Conservation (phyloP, 2,888 invertebrate genomes). For the Dyspetes luteomarginatus region DNA sequence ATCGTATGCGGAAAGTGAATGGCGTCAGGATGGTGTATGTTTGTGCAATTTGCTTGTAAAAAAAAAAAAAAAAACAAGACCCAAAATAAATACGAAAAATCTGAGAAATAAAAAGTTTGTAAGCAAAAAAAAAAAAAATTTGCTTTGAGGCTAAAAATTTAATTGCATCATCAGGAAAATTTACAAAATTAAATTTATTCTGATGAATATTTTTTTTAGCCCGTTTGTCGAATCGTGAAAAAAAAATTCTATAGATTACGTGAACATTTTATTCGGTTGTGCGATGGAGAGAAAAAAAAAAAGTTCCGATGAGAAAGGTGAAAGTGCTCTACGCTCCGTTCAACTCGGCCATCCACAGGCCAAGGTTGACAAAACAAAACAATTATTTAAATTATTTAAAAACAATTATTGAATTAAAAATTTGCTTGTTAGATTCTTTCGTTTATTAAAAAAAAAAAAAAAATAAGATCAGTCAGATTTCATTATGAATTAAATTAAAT, state of each 20-base stretch:
- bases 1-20: background rate
- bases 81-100: background rate
- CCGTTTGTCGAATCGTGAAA: background rate
- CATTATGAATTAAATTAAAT: background rate
- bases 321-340: constrained; percentile 38
- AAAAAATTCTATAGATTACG: background rate
- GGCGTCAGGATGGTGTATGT: background rate
- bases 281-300: background rate
- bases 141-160: too few relatives aligned
- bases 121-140: too few relatives aligned
- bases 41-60: background rate
- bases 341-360: background rate
- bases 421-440: too few relatives aligned
- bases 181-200: too few relatives aligned
- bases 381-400: too few relatives aligned
- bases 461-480: too few relatives aligned
- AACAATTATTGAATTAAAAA: too few relatives aligned
- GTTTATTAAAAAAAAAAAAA: too few relatives aligned
- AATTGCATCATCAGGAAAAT: too few relatives aligned
- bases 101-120: background rate
- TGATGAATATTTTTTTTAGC: too few relatives aligned
- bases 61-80: background rate
- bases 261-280: background rate
- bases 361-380: constrained; percentile 12
- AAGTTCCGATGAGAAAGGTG: constrained; percentile 22